These are phyloP conservation scores for Anguilla japonica DNA, from an alignment of 2,113 vertebrate genomes.

Conservation along the genomic window DNA sequence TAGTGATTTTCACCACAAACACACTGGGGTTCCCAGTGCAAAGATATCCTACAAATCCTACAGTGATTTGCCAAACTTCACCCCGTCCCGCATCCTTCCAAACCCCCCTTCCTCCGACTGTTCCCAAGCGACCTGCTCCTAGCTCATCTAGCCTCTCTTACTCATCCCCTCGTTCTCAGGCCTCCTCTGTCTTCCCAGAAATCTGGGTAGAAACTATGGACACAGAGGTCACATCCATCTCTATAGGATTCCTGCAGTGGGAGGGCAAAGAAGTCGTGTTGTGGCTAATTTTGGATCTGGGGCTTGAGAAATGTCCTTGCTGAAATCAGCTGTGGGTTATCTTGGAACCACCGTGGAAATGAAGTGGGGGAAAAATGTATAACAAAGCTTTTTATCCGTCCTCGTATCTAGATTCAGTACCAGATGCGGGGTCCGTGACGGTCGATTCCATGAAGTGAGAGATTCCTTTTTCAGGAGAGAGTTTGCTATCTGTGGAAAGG, in stretches of 20 bases:
- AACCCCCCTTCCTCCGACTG: conserved; percentile 32
- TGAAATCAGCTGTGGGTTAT: conserved; percentile 23
- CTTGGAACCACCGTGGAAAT: neutral
- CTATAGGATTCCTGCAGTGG: neutral
- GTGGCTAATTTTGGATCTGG: conserved; percentile 44
- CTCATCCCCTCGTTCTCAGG: conserved; percentile 41
- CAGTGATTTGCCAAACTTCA: neutral
- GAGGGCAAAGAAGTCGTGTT: conserved; percentile 22
- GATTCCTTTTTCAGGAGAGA: too few relatives aligned
- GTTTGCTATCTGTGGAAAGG: neutral
- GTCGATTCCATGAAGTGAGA: too few relatives aligned
- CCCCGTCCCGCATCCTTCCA: conserved; percentile 41
- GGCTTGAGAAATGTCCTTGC: conserved; percentile 40
- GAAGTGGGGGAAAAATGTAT: too few relatives aligned
- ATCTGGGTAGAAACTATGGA: conserved; percentile 41
- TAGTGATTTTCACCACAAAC: neutral
- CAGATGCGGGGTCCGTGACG: too few relatives aligned
- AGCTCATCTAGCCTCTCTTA: conserved; percentile 39
- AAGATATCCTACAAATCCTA: neutral
- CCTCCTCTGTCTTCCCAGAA: conserved; percentile 29
- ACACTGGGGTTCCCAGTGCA: neutral
- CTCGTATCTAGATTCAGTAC: too few relatives aligned
- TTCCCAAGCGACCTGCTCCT: conserved; percentile 40
- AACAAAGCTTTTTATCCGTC: too few relatives aligned
- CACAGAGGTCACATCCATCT: conserved; percentile 39